A percentile compares a stretch with the other conserved stretches of the same genome.
These are phyloP conservation scores for Neolamprologus kungweensis DNA, from an alignment of 2,113 vertebrate genomes.

Conservation along the genomic window DNA sequence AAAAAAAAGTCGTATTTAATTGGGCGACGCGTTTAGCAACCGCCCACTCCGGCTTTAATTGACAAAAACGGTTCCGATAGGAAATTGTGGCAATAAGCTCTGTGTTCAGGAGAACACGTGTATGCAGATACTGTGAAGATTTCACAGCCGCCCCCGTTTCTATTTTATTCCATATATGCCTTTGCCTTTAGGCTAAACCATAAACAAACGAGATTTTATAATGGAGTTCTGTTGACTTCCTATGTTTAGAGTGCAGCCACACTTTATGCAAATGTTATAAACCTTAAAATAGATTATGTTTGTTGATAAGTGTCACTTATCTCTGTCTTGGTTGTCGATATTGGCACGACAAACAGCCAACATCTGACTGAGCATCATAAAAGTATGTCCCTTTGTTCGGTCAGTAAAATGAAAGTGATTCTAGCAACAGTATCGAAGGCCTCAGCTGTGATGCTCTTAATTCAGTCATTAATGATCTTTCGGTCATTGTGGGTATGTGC, in stretches of 20 bases:
- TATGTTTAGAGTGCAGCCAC: background rate
- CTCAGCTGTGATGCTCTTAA: background rate
- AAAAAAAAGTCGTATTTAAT: background rate
- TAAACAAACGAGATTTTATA: background rate
- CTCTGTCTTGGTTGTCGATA: background rate
- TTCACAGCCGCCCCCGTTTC: rapidly evolving
- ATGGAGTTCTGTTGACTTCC: background rate
- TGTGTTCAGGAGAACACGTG: background rate
- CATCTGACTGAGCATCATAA: background rate
- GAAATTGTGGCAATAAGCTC: background rate
- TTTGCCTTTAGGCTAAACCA: background rate
- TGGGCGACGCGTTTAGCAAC: background rate
- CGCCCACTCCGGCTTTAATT: background rate
- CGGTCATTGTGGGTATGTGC: background rate
- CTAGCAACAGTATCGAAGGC: background rate
- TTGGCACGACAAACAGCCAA: background rate
- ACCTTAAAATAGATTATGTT: background rate
- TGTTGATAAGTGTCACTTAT: background rate
- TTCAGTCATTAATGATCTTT: background rate
- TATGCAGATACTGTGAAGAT: background rate
- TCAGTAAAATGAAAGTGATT: background rate
- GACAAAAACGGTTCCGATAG: background rate
- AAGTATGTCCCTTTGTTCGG: background rate
- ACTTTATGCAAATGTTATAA: background rate
- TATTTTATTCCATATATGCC: background rate